A percentile compares a stretch with the other conserved stretches of the same genome.
phyloP scores from a whole-genome alignment of 2,113 vertebrate genomes.

The Chamaetylas fuelleborni region DNA sequence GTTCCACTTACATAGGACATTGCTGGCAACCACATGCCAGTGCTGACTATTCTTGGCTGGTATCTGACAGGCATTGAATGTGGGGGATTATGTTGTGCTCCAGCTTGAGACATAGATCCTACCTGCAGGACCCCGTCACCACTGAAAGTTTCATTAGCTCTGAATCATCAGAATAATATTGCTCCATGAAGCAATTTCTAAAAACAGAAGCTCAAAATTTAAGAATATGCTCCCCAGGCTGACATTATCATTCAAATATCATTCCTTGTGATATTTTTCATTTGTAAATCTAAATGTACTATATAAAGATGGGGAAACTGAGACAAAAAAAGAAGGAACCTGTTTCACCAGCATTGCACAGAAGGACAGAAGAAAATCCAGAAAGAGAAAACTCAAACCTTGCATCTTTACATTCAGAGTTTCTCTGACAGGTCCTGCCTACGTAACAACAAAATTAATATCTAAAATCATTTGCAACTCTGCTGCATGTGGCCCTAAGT shows the following conservation, averaged over 20 bases:
- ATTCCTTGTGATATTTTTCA: background rate
- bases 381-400: background rate
- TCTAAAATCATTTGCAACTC: background rate
- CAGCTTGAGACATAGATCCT: background rate
- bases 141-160: background rate
- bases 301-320: background rate
- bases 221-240: background rate
- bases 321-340: background rate
- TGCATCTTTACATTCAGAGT: background rate
- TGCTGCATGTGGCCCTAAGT: background rate
- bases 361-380: background rate
- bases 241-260: background rate
- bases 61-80: background rate
- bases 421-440: background rate
- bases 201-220: constrained; percentile 23
- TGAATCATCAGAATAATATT: constrained; percentile 13
- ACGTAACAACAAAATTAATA: background rate
- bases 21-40: background rate
- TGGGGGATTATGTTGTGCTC: background rate
- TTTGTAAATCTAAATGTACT: background rate
- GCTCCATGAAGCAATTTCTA: constrained; percentile 9
- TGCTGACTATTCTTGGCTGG: background rate
- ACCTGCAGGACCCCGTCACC: background rate
- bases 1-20: background rate
- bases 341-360: background rate